Conservation (phyloP, 2,113 vertebrate species). For the Alces alces region DNA sequence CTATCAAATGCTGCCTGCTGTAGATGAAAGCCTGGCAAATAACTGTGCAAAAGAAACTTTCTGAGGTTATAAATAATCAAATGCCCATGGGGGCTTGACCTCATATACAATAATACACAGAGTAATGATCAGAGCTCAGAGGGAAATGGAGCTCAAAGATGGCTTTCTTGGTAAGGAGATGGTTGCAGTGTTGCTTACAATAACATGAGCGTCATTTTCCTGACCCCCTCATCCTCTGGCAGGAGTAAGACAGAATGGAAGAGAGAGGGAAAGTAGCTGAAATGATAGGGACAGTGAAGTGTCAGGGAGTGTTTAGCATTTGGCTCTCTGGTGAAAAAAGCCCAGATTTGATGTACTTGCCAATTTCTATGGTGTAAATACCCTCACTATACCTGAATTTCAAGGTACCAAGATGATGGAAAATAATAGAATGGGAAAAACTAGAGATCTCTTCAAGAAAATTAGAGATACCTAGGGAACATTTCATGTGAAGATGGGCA, state of each 20-base stretch:
- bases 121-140: slow-evolving; percentile 65
- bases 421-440: neutral
- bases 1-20: slow-evolving; percentile 86
- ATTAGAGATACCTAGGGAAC: neutral
- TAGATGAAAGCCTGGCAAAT: slow-evolving; percentile 86
- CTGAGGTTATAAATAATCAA: slow-evolving; percentile 92
- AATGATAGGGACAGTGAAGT: neutral
- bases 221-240: neutral
- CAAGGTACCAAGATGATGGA: neutral
- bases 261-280: neutral
- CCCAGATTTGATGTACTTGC: neutral
- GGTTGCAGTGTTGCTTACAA: slow-evolving; percentile 15
- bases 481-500: neutral
- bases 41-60: slow-evolving; percentile 82
- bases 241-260: neutral
- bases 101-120: slow-evolving; percentile 74
- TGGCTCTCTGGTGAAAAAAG: neutral
- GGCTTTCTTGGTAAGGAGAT: slow-evolving; percentile 25
- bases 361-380: neutral
- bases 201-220: neutral
- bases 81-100: slow-evolving; percentile 79
- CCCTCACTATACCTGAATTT: neutral
- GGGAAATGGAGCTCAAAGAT: slow-evolving; percentile 8
- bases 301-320: neutral
- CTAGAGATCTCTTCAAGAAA: neutral